phyloP scores from a whole-genome alignment of 1,140 invertebrate species.

The Meteorus sp. region DNA sequence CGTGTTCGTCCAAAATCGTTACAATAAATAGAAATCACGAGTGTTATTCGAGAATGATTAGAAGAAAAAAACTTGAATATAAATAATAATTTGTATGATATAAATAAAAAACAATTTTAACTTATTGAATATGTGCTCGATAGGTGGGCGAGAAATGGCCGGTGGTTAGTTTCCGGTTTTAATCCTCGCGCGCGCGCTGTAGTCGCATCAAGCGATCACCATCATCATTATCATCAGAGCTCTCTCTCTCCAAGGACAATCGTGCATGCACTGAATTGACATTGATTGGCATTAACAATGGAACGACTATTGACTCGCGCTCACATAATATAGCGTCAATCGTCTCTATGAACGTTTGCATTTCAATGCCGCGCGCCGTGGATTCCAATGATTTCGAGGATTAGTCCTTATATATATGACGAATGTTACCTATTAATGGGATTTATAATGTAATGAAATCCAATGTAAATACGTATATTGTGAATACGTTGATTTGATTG shows the following conservation, averaged over 20 bases:
- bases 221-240: not conserved
- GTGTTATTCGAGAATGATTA: not conserved
- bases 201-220: too few species aligned
- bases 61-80: not conserved
- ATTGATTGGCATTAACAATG: constrained; percentile 15
- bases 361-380: not conserved
- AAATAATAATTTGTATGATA: constrained; percentile 10
- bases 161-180: too few species aligned
- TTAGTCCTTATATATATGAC: too few species aligned
- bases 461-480: too few species aligned
- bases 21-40: not conserved
- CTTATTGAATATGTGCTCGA: constrained; percentile 19
- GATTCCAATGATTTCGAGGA: not conserved
- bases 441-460: too few species aligned
- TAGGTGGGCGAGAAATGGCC: not conserved
- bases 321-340: too few species aligned
- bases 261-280: not conserved
- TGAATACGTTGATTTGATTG: too few species aligned
- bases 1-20: not conserved
- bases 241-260: too few species aligned
- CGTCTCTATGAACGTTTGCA: constrained; percentile 3
- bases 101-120: constrained; percentile 29
- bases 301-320: not conserved
- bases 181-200: too few species aligned
- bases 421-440: too few species aligned